phyloP scores from a whole-genome alignment of 1,140 invertebrate species.

The Drosophila nikananu region DNA sequence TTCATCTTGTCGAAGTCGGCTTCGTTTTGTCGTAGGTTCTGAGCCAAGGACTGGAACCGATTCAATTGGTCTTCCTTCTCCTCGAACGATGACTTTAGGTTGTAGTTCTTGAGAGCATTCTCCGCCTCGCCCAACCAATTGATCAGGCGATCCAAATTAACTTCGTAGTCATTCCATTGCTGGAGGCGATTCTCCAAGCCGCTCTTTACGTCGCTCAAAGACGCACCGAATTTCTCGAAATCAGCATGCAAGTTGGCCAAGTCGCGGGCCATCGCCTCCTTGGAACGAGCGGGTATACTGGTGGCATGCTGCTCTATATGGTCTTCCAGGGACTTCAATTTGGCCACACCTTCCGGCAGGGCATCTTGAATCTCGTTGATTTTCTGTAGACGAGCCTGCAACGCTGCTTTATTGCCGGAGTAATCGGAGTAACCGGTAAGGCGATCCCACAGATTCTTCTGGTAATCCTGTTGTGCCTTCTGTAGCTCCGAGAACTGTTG shows the following conservation, averaged over 20 bases:
- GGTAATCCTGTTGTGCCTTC: slow-evolving; percentile 93
- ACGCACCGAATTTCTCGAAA: slow-evolving; percentile 92
- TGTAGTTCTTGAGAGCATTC: slow-evolving; percentile 94
- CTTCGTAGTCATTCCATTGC: slow-evolving; percentile 97
- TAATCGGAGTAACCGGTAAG: slow-evolving; percentile 92
- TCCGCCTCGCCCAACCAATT: slow-evolving; percentile 95
- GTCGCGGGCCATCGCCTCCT: slow-evolving; percentile 93
- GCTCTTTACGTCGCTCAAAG: slow-evolving; percentile 91
- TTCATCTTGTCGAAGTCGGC: slow-evolving; percentile 95
- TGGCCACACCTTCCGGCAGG: slow-evolving; percentile 90
- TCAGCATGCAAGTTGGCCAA: slow-evolving; percentile 91
- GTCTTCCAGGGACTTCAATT: slow-evolving; percentile 89
- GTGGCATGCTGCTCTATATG: slow-evolving; percentile 89
- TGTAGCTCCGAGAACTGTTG: slow-evolving; percentile 94
- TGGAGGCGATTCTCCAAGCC: slow-evolving; percentile 93
- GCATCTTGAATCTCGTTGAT: slow-evolving; percentile 92
- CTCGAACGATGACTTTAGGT: slow-evolving; percentile 92
- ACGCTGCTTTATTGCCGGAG: slow-evolving; percentile 91
- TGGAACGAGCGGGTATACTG: slow-evolving; percentile 90
- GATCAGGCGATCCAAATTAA: slow-evolving; percentile 92
- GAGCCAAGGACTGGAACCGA: slow-evolving; percentile 93
- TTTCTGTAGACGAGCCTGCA: slow-evolving; percentile 91
- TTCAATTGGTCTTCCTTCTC: slow-evolving; percentile 96
- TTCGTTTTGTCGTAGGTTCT: slow-evolving; percentile 92
- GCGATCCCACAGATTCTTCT: slow-evolving; percentile 94